A percentile compares a stretch with the other conserved stretches of the same genome.
Evolutionary conservation across 2,888 invertebrate genomes (phyloP).

Genomic region (Pantelozetes paolii): DNA sequence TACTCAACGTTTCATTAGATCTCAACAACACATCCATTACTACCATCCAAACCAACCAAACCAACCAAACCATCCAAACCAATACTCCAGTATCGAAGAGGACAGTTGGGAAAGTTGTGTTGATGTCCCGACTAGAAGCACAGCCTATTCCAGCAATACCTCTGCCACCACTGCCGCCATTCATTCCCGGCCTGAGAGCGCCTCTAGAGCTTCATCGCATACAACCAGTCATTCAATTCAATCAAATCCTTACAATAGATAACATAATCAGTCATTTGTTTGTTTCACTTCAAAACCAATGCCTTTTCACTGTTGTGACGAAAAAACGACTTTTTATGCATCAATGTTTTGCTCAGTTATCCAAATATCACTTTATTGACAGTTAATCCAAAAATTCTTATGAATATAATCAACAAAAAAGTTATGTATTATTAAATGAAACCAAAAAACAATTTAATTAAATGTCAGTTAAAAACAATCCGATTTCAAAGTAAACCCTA

Average conservation of each 20-base stretch:
- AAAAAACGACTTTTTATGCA: neutral
- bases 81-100: slow-evolving; percentile 15
- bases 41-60: slow-evolving; percentile 17
- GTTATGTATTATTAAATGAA: too few relatives aligned
- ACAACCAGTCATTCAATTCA: slow-evolving; percentile 25
- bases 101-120: slow-evolving; percentile 31
- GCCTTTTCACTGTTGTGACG: slow-evolving; percentile 18
- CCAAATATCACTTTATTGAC: neutral
- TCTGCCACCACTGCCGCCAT: slow-evolving; percentile 22
- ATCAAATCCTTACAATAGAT: slow-evolving; percentile 25
- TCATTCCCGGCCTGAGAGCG: slow-evolving; percentile 13
- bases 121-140: neutral
- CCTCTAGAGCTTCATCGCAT: slow-evolving; percentile 19
- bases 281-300: neutral
- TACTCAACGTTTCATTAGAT: slow-evolving; percentile 14
- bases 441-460: too few relatives aligned
- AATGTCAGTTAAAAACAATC: too few relatives aligned
- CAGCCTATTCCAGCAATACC: neutral
- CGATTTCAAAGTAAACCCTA: neutral
- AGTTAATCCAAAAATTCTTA: neutral
- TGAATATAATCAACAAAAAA: slow-evolving; percentile 2
- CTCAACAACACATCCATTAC: slow-evolving; percentile 7
- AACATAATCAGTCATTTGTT: slow-evolving; percentile 3
- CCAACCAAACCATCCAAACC: slow-evolving; percentile 9
- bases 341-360: slow-evolving; percentile 29